phyloP scores from a whole-genome alignment of 2,113 vertebrate genomes.

The Cettia cetti region DNA sequence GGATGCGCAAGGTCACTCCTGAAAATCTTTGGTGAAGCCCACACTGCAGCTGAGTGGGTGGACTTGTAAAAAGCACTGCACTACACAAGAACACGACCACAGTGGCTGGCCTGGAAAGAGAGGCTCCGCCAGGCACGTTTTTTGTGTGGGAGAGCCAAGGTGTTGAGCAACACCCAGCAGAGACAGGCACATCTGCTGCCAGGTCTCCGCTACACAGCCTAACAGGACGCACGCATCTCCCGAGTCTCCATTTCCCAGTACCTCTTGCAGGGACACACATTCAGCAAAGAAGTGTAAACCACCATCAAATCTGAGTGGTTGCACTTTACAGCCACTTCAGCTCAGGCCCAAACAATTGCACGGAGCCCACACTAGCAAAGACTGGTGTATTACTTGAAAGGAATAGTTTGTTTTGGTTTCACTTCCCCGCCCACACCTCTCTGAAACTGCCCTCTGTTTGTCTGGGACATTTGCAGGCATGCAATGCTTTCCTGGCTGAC shows the following conservation, averaged over 20 bases:
- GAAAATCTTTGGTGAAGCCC: neutral
- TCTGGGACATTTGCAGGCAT: neutral
- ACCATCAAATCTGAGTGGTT: neutral
- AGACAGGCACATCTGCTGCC: neutral
- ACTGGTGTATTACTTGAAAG: neutral
- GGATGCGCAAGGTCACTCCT: neutral
- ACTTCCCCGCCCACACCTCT: neutral
- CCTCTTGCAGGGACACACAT: neutral
- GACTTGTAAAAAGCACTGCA: neutral
- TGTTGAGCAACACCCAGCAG: neutral
- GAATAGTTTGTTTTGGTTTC: slow-evolving; percentile 18
- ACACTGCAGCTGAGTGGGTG: neutral
- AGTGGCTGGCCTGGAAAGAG: neutral
- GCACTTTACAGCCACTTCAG: slow-evolving; percentile 45
- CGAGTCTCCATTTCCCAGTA: neutral
- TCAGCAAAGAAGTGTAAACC: slow-evolving; percentile 3
- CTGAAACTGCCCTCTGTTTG: neutral
- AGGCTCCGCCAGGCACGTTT: neutral
- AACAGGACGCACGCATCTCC: neutral
- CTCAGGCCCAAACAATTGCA: slow-evolving; percentile 19
- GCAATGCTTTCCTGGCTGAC: neutral
- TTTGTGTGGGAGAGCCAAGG: neutral
- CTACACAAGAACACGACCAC: neutral
- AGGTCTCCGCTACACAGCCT: neutral
- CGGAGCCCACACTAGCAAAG: neutral